These are phyloP conservation scores for Liodrosophila aerea DNA, from an alignment of 2,888 invertebrate species.

Conservation along the genomic window DNA sequence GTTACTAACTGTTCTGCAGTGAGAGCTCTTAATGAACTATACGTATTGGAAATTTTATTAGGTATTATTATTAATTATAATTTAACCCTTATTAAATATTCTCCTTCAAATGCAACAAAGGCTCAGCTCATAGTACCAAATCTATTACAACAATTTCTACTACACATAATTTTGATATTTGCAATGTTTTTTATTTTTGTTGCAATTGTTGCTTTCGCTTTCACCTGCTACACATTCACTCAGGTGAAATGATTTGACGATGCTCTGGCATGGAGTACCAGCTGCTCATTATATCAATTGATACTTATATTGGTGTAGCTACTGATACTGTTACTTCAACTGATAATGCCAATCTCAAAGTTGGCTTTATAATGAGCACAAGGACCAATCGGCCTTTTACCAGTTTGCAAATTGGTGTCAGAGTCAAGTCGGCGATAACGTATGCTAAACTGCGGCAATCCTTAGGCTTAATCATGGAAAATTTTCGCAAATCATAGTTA, in stretches of 20 bases:
- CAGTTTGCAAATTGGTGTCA: constrained; percentile 49
- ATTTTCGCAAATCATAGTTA: constrained; percentile 40
- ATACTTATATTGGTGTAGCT: too few species aligned
- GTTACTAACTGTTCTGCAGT: too few species aligned
- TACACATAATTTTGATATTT: constrained; percentile 4
- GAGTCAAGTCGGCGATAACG: constrained; percentile 53
- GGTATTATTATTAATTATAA: too few species aligned
- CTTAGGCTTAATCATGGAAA: constrained; percentile 55
- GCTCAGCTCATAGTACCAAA: too few species aligned
- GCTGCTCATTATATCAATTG: constrained; percentile 24
- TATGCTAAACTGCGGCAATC: constrained; percentile 9
- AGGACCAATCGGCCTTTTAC: constrained; percentile 31
- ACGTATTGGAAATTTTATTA: too few species aligned
- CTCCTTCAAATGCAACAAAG: too few species aligned
- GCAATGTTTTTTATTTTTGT: not conserved
- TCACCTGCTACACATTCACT: constrained; percentile 8
- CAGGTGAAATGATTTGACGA: not conserved
- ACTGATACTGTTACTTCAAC: not conserved
- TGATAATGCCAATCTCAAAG: constrained; percentile 29
- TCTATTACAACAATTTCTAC: too few species aligned
- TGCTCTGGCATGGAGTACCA: constrained; percentile 2
- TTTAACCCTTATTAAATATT: too few species aligned
- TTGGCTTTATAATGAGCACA: constrained; percentile 39
- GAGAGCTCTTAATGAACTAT: too few species aligned
- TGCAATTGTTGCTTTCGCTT: constrained; percentile 31